Conservation (phyloP, 1,140 invertebrate genomes). For the Tribolium madens region DNA sequence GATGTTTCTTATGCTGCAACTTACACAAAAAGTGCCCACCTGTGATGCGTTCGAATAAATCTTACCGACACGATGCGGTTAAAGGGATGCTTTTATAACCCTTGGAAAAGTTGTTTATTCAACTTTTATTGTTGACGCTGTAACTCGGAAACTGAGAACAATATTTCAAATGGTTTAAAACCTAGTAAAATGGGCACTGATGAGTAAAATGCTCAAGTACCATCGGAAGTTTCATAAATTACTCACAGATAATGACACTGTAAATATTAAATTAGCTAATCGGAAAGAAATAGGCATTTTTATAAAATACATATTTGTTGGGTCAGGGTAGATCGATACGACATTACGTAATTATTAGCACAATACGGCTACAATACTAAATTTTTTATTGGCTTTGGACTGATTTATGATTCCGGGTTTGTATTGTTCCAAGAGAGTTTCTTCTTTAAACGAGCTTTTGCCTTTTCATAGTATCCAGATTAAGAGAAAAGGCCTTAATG, state of each 20-base stretch:
- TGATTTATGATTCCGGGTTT: not conserved
- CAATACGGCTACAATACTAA: not conserved
- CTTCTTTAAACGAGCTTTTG: not conserved
- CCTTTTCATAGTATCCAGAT: not conserved
- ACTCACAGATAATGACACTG: not conserved
- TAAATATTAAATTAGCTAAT: constrained; percentile 2
- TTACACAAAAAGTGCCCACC: constrained; percentile 29
- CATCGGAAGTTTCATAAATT: constrained; percentile 4
- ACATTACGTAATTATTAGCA: not conserved
- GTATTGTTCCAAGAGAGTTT: not conserved
- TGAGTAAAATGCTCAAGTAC: not conserved
- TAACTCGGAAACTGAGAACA: constrained; percentile 5
- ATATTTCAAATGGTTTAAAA: not conserved
- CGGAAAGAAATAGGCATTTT: too few relatives aligned
- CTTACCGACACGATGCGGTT: not conserved
- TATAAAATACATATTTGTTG: not conserved
- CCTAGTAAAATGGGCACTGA: not conserved
- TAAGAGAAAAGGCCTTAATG: not conserved
- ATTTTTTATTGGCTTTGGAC: not conserved
- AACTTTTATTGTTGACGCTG: not conserved
- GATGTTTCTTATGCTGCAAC: constrained; percentile 28
- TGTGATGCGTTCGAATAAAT: constrained; percentile 9
- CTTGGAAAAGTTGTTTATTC: constrained; percentile 3
- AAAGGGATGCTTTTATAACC: constrained; percentile 4
- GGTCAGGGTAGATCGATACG: not conserved